phyloP scores from a whole-genome alignment of 1,140 invertebrate genomes.

The Probaryconus sp. region DNA sequence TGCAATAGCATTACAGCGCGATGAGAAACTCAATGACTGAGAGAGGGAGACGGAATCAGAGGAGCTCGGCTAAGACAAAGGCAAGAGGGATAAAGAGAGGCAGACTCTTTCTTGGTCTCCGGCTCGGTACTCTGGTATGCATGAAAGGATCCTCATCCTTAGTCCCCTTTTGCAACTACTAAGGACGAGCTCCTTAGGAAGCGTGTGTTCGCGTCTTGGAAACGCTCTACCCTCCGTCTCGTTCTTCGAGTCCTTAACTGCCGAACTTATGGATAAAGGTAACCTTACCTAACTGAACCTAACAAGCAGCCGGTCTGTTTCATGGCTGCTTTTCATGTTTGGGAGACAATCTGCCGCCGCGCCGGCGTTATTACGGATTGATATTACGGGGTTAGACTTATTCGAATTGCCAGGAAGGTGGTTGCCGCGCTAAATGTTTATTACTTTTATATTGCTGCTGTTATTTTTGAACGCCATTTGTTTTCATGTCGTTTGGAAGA shows the following conservation, averaged over 20 bases:
- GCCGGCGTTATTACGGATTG: constrained; percentile 53
- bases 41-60: constrained; percentile 4
- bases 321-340: constrained; percentile 52
- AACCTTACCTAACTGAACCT: constrained; percentile 53
- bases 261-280: constrained; percentile 63
- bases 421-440: constrained; percentile 24
- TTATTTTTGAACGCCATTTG: constrained; percentile 1
- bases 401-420: constrained; percentile 27
- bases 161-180: constrained; percentile 44
- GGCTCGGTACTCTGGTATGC: constrained; percentile 65
- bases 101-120: constrained; percentile 46
- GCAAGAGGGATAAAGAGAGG: constrained; percentile 15
- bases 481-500: no score
- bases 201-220: constrained; percentile 46
- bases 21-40: constrained; percentile 26
- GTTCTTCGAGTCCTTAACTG: constrained; percentile 61
- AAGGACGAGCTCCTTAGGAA: constrained; percentile 61
- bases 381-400: constrained; percentile 35
- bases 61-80: not conserved
- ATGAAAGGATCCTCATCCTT: constrained; percentile 64
- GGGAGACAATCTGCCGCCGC: constrained; percentile 55
- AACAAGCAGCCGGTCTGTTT: constrained; percentile 54
- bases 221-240: constrained; percentile 49
- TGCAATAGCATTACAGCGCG: constrained; percentile 40
- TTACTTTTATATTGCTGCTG: constrained; percentile 29